These are phyloP conservation scores for Bos indicus DNA, from an alignment of 2,113 vertebrate species.

Conservation along the genomic window DNA sequence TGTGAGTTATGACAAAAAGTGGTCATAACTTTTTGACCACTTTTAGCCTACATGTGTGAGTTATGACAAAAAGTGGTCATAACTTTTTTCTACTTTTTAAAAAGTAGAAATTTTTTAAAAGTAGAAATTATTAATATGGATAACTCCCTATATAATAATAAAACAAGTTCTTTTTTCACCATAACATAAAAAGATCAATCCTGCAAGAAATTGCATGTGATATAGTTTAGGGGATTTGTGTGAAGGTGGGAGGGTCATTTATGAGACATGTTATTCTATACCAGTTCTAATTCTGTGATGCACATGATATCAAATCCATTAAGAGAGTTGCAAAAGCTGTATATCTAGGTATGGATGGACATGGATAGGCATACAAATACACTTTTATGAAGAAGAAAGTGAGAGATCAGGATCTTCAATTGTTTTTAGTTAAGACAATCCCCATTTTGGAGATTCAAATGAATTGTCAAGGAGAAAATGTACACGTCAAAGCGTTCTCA, in stretches of 20 bases:
- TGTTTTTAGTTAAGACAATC: constrained; percentile 31
- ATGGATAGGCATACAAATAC: not conserved
- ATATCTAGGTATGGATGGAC: not conserved
- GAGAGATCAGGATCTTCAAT: not conserved
- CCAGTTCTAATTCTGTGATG: not conserved
- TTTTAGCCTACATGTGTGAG: not conserved
- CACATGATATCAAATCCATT: not conserved
- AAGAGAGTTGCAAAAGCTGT: not conserved
- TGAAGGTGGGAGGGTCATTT: not conserved
- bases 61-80: not conserved
- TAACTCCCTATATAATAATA: not conserved
- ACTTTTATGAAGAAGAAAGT: not conserved
- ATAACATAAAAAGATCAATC: not conserved
- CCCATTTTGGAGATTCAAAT: constrained; percentile 21
- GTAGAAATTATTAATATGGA: not conserved
- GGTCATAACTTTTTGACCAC: too few relatives aligned
- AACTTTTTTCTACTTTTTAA: too few relatives aligned
- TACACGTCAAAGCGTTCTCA: not conserved
- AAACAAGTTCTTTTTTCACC: not conserved
- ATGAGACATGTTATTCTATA: not conserved
- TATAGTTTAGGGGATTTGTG: not conserved
- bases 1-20: not conserved
- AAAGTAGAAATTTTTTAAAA: not conserved
- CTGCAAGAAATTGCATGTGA: not conserved
- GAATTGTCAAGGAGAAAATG: constrained; percentile 18